Base-by-base conservation (phyloP, 2,888 invertebrate species). In the Brenthis ino region DNA sequence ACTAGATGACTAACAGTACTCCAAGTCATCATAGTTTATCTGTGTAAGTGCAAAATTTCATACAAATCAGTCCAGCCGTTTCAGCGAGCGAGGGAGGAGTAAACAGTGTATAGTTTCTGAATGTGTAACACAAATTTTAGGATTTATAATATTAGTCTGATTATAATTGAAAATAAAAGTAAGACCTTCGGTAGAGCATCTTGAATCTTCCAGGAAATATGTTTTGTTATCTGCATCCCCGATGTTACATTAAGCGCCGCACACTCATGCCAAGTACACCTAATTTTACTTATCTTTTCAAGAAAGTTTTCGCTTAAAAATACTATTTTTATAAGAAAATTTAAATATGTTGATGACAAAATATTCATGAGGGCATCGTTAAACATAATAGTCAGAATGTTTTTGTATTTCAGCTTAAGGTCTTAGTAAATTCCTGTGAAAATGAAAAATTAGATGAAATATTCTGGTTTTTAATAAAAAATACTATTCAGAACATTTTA, bases 191-290 rank as follows among this genome's bases (percentile, higher is more conserved):
- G 28, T 47, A 37, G 37, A 64, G 37, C 63, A 56, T 57, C 51
- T 67, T 43, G 63, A 64, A 57, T 64, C 63, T 43, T 53, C 47
- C 43, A 53, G 63, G 67, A 67, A 67, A 57, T 67, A 64, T 63
- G 63, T 64, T 43, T 57, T 53, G 67, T 57, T 67, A 67, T 67
- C 67, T 53, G 28, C 14, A 12, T 33, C 28, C 54, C 37, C 37
- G 37, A 56, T 50, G 55, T 53, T 56, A 37, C 61, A 51, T 56
- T 61, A 55, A 33, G 56, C 61, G 55, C 11, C 37, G 61, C 37
- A 56, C 61, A 56, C 28, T 33, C 56, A 56, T 16, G 37, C 37
- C 56, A n/a, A 8, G 14, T 55, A 6, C n/a, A 56, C 56, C 6
- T 56, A n/a, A 37, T 33, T 64, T n/a, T 24, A 47, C 20, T 50